Evolutionary conservation across 2,888 invertebrate species (phyloP).

Genomic region (Syritta pipiens): DNA sequence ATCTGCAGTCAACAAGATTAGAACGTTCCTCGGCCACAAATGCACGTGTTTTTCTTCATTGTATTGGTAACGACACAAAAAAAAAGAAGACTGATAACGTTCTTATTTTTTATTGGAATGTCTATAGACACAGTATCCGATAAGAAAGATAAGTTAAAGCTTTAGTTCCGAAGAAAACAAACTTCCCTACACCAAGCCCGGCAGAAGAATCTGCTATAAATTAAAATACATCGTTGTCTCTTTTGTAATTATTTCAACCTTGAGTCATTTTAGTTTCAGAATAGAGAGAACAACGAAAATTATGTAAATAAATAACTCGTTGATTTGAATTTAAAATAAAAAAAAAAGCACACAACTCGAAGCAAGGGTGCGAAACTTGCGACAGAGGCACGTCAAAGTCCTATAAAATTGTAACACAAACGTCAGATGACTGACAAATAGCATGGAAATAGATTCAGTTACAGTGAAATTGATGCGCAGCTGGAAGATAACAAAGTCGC

Average conservation of each 20-base stretch:
- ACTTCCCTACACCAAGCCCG: background rate
- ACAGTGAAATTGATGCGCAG: constrained; percentile 27
- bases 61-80: background rate
- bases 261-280: constrained; percentile 34
- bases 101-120: constrained; percentile 19
- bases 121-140: constrained; percentile 37
- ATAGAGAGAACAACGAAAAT: constrained; percentile 14
- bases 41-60: background rate
- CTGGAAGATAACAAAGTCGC: constrained; percentile 7
- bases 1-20: background rate
- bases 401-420: constrained; percentile 40
- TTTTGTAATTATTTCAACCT: constrained; percentile 60
- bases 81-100: constrained; percentile 27
- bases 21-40: background rate
- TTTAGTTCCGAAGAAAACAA: constrained; percentile 12
- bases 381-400: constrained; percentile 18
- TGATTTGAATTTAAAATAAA: constrained; percentile 55
- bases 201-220: constrained; percentile 2
- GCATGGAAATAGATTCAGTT: constrained; percentile 47
- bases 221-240: constrained; percentile 4
- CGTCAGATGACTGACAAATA: constrained; percentile 48
- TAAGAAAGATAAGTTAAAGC: constrained; percentile 51
- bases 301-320: constrained; percentile 36
- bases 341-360: background rate
- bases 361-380: constrained; percentile 41